A percentile compares a stretch with the other conserved stretches of the same genome.
Evolutionary conservation across 1,140 invertebrate genomes (phyloP).

Genomic region (Hormaphis cornu): DNA sequence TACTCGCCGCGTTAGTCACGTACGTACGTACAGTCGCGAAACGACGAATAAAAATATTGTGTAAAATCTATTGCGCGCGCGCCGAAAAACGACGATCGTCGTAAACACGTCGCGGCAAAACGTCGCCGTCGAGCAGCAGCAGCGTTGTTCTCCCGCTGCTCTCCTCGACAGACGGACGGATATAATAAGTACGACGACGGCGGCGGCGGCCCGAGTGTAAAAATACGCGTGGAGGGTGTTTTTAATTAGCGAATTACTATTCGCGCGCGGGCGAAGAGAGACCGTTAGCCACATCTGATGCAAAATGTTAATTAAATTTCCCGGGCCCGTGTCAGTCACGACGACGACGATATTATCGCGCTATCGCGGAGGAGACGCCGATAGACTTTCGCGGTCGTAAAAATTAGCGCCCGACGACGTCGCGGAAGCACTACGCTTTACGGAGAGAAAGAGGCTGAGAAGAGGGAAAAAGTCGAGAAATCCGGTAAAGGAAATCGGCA

Average conservation of each 20-base stretch:
- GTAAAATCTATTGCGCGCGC: neutral
- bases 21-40: neutral
- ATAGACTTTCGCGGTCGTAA: neutral
- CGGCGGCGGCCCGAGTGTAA: neutral
- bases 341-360: neutral
- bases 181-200: neutral
- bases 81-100: conserved; percentile 12
- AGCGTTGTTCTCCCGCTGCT: neutral
- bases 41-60: neutral
- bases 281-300: conserved; percentile 29
- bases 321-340: conserved; percentile 19
- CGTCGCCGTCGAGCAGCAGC: neutral
- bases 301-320: conserved; percentile 30
- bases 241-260: conserved; percentile 27
- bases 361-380: neutral
- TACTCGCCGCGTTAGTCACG: conserved; percentile 4
- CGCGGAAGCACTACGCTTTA: neutral
- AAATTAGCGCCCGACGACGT: conserved; percentile 6
- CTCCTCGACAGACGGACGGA: neutral
- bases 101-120: conserved; percentile 25
- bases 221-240: neutral
- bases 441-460: too few relatives aligned
- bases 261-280: neutral
- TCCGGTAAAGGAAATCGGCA: too few relatives aligned
- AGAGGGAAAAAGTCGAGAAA: neutral